A percentile compares a stretch with the other conserved stretches of the same genome.
Conservation (phyloP, 2,888 invertebrate genomes). For the Cecidostiba fungosa region DNA sequence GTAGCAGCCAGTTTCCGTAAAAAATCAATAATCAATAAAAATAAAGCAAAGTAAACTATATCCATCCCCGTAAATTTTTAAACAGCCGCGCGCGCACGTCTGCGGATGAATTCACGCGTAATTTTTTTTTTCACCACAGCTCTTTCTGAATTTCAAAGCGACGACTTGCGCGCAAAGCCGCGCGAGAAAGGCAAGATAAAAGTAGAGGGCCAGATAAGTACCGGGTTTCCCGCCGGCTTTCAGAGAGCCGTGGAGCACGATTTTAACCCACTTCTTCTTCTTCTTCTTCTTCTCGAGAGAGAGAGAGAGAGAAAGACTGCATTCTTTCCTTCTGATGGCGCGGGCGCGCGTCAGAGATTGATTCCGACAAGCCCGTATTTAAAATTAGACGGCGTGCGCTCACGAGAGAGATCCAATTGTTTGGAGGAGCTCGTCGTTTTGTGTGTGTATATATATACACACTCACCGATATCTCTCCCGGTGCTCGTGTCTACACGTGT, state of each 20-base stretch:
- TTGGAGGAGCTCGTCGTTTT: not conserved
- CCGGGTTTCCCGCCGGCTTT: not conserved
- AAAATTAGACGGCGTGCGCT: slow-evolving; percentile 38
- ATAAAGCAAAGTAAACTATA: no score
- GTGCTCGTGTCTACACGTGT: not conserved
- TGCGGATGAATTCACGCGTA: not conserved
- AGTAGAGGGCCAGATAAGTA: slow-evolving; percentile 1
- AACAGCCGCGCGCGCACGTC: no score
- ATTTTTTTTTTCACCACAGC: not conserved
- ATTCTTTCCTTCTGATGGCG: not conserved
- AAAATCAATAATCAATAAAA: no score
- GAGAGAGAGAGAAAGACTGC: not conserved
- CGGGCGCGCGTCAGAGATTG: not conserved
- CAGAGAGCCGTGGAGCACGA: slow-evolving; percentile 22
- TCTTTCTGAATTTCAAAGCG: slow-evolving; percentile 6
- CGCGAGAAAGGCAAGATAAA: not conserved
- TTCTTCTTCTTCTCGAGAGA: no score
- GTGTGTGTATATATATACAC: not conserved
- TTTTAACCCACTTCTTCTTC: slow-evolving; percentile 37
- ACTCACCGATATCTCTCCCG: not conserved
- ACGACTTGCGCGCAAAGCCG: not conserved
- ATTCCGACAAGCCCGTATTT: slow-evolving; percentile 31
- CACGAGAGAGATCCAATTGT: not conserved
- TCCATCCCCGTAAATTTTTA: no score
- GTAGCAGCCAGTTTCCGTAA: no score